phyloP scores from a whole-genome alignment of 2,888 invertebrate genomes.

The Drosophila glabriapex region DNA sequence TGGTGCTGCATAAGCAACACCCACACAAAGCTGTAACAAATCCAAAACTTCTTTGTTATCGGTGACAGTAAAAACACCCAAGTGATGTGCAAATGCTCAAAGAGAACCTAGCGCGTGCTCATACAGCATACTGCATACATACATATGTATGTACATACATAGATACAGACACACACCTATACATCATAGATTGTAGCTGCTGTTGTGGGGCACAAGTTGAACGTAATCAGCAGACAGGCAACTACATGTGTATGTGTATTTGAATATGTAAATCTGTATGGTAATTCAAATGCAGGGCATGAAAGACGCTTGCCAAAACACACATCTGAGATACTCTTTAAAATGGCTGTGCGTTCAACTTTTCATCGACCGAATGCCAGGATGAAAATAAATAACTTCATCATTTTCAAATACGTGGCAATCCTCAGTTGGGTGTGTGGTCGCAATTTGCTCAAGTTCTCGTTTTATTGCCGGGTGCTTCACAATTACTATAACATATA shows the following conservation, averaged over 20 bases:
- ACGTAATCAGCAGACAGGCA: slow-evolving; percentile 23
- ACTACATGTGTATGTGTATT: neutral
- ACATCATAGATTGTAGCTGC: slow-evolving; percentile 3
- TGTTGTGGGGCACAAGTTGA: slow-evolving; percentile 21
- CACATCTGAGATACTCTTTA: neutral
- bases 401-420: neutral
- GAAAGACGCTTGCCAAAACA: neutral
- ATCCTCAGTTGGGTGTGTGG: neutral
- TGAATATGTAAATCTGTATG: slow-evolving; percentile 3
- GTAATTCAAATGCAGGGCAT: slow-evolving; percentile 2
- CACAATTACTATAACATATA: neutral
- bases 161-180: neutral
- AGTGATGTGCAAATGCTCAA: slow-evolving; percentile 43
- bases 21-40: slow-evolving; percentile 9
- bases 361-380: neutral
- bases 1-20: slow-evolving; percentile 5
- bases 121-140: slow-evolving; percentile 2
- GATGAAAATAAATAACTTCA: neutral
- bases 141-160: neutral
- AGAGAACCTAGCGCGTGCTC: slow-evolving; percentile 19
- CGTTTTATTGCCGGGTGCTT: neutral
- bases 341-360: neutral
- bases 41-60: slow-evolving; percentile 46
- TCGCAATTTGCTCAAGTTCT: neutral
- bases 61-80: slow-evolving; percentile 44